Percentiles rank a stretch among this genome's conserved stretches.
These are phyloP conservation scores for Clusia tigrina DNA, from an alignment of 2,888 invertebrate species.

Conservation along the genomic window DNA sequence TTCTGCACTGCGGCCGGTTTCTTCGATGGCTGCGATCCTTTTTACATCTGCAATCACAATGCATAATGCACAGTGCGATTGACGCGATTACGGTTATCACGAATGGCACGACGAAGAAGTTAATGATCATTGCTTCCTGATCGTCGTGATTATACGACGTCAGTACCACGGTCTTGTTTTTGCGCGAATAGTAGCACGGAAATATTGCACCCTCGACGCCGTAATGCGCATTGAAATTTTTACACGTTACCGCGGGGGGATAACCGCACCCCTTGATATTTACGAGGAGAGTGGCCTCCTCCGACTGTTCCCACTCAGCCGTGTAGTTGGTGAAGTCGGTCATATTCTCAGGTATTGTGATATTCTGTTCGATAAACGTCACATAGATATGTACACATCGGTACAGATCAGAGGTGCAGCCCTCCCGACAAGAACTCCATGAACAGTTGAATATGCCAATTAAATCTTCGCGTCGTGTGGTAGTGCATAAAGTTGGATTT, in stretches of 20 bases:
- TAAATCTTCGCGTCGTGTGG: conserved; percentile 82
- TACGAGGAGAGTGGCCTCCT: conserved; percentile 73
- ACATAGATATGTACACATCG: conserved; percentile 74
- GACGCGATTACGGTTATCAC: conserved; percentile 85
- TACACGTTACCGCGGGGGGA: conserved; percentile 86
- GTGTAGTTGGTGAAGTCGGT: conserved; percentile 62
- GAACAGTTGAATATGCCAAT: conserved; percentile 88
- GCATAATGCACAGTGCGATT: conserved; percentile 84
- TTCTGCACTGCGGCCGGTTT: conserved; percentile 68
- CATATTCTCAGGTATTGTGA: conserved; percentile 63
- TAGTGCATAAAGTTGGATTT: conserved; percentile 83
- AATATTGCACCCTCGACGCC: conserved; percentile 78
- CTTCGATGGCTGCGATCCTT: conserved; percentile 73
- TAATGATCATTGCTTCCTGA: conserved; percentile 82
- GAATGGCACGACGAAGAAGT: conserved; percentile 85
- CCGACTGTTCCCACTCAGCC: conserved; percentile 62
- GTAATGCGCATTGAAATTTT: conserved; percentile 77
- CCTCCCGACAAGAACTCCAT: conserved; percentile 91
- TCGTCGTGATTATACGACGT: conserved; percentile 84
- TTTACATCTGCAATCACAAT: conserved; percentile 82
- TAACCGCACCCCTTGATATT: conserved; percentile 93
- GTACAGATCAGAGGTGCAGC: conserved; percentile 84
- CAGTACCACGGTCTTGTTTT: conserved; percentile 83
- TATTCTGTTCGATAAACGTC: conserved; percentile 65
- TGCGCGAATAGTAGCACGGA: conserved; percentile 87